Conservation (phyloP, 2,888 invertebrate species). For the Ophion ventricosus region DNA sequence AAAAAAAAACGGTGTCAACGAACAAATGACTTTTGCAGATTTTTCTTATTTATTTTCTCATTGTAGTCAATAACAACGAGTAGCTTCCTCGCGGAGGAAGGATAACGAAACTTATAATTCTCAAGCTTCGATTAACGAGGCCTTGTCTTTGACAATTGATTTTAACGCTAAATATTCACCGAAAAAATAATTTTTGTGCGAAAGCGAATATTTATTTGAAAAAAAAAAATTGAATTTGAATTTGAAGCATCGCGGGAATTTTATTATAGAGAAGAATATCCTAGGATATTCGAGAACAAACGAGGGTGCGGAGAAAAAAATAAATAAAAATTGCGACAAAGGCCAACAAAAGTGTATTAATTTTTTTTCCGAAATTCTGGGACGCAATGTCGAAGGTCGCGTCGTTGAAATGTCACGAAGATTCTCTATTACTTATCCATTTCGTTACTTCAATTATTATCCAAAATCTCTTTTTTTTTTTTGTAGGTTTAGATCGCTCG, state of each 20-base stretch:
- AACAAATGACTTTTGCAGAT: not conserved
- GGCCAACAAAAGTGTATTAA: not conserved
- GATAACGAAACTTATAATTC: not conserved
- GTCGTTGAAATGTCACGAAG: not conserved
- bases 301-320: not conserved
- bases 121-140: not conserved
- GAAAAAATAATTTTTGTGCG: too few species aligned
- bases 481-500: too few species aligned
- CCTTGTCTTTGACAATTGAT: not conserved
- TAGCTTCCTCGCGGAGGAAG: not conserved
- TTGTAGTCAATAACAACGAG: not conserved
- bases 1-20: not conserved
- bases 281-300: not conserved
- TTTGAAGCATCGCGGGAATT: too few species aligned
- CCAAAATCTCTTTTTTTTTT: too few species aligned
- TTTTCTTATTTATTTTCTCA: not conserved
- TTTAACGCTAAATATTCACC: too few species aligned
- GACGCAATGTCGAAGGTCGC: not conserved
- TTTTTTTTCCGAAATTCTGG: not conserved
- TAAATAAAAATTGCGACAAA: not conserved
- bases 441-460: not conserved
- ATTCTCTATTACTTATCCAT: not conserved
- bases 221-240: too few species aligned
- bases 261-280: too few species aligned
- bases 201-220: too few species aligned